Percentiles rank a stretch among this genome's conserved stretches.
Evolutionary conservation across 2,797 vertebrate species (phyloP).

Genomic region (Antennarius maculatus): DNA sequence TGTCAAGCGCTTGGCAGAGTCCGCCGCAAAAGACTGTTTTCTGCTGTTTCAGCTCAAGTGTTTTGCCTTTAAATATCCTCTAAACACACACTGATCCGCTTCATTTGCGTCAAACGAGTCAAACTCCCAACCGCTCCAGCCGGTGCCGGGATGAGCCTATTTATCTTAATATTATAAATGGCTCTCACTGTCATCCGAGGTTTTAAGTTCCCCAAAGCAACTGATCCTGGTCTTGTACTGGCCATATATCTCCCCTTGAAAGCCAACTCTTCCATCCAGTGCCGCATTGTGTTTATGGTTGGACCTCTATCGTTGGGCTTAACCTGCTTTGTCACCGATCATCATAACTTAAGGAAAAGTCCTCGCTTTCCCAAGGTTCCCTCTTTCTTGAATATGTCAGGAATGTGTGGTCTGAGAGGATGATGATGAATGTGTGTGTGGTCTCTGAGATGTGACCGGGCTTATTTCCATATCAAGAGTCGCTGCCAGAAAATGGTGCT

Average conservation of each 20-base stretch:
- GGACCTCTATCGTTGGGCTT: slow-evolving; percentile 73
- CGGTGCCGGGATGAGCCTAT: slow-evolving; percentile 67
- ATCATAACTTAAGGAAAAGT: slow-evolving; percentile 42
- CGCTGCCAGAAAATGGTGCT: slow-evolving; percentile 24
- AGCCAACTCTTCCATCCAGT: slow-evolving; percentile 70
- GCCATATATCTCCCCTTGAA: slow-evolving; percentile 76
- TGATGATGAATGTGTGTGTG: slow-evolving; percentile 52
- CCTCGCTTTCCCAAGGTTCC: slow-evolving; percentile 18
- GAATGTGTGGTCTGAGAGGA: slow-evolving; percentile 60
- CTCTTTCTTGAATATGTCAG: slow-evolving; percentile 50
- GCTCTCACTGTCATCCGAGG: slow-evolving; percentile 79
- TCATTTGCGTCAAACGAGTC: slow-evolving; percentile 78
- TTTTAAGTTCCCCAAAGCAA: slow-evolving; percentile 83
- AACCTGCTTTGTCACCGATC: slow-evolving; percentile 54
- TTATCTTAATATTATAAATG: slow-evolving; percentile 81
- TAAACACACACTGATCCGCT: slow-evolving; percentile 53
- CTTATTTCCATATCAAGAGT: slow-evolving; percentile 39
- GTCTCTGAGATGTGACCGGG: slow-evolving; percentile 30
- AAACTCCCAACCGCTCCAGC: slow-evolving; percentile 64
- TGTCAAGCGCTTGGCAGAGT: slow-evolving; percentile 10
- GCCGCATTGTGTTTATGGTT: slow-evolving; percentile 79
- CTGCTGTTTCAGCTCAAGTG: slow-evolving; percentile 3
- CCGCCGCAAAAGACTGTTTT: neutral
- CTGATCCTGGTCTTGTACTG: slow-evolving; percentile 73
- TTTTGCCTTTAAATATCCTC: slow-evolving; percentile 41